Percentiles rank a stretch among this genome's conserved stretches.
phyloP scores from a whole-genome alignment of 2,888 invertebrate genomes.

The Microdon myrmicae region DNA sequence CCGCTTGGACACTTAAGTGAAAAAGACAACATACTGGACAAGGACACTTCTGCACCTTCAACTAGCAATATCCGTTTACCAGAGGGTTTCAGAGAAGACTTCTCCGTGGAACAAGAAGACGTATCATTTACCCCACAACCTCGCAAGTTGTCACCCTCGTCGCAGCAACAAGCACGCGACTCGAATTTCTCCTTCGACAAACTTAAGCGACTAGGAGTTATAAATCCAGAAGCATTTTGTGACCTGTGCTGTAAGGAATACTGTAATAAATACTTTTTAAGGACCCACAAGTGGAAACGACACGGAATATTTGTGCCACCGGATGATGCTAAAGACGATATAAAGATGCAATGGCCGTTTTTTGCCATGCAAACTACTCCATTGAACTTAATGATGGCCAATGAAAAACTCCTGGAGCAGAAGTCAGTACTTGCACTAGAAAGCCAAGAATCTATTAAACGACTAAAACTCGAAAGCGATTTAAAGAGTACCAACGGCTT shows the following conservation, averaged over 20 bases:
- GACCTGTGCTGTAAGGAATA: constrained; percentile 93
- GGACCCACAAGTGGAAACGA: constrained; percentile 92
- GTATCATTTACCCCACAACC: constrained; percentile 69
- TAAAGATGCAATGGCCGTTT: constrained; percentile 58
- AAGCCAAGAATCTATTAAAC: constrained; percentile 54
- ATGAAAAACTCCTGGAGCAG: constrained; percentile 54
- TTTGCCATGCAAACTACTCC: constrained; percentile 75
- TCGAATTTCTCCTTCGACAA: constrained; percentile 79
- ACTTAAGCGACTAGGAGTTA: constrained; percentile 80
- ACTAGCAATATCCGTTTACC: constrained; percentile 60
- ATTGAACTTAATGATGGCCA: constrained; percentile 77
- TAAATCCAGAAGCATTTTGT: constrained; percentile 90
- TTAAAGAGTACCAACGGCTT: constrained; percentile 36
- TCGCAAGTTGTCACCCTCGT: constrained; percentile 71
- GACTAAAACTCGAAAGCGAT: constrained; percentile 59
- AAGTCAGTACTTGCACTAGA: constrained; percentile 46
- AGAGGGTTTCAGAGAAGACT: constrained; percentile 67
- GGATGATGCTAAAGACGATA: constrained; percentile 74
- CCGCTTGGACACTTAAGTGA: constrained; percentile 31
- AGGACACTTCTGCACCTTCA: constrained; percentile 31
- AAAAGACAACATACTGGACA: constrained; percentile 12
- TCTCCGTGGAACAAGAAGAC: constrained; percentile 67
- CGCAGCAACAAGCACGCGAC: constrained; percentile 75
- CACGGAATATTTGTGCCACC: constrained; percentile 82
- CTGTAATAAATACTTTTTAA: constrained; percentile 91